These are phyloP conservation scores for Prostheceraeus crozeri DNA, from an alignment of 2,888 invertebrate species.

Conservation along the genomic window DNA sequence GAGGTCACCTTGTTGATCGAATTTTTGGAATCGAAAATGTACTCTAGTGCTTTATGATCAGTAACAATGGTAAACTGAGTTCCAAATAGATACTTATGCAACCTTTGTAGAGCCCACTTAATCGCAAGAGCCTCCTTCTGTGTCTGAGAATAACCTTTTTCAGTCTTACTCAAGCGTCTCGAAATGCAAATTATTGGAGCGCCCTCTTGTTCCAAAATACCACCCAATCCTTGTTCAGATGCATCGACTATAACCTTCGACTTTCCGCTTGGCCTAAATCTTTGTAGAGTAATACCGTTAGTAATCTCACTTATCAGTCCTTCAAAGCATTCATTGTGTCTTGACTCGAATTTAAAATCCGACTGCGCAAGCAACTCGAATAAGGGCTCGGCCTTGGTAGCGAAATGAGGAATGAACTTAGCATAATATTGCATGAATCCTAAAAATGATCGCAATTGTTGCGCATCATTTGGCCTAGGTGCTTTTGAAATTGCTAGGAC, in stretches of 20 bases:
- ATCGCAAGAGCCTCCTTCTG: slow-evolving; percentile 24
- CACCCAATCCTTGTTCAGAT: slow-evolving; percentile 11
- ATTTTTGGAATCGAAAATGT: slow-evolving; percentile 11
- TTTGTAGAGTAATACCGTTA: slow-evolving; percentile 3
- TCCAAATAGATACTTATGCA: slow-evolving; percentile 19
- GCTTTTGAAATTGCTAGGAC: slow-evolving; percentile 3
- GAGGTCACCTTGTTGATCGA: slow-evolving; percentile 12
- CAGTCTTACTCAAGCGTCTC: neutral
- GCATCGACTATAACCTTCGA: slow-evolving; percentile 12
- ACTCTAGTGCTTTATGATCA: slow-evolving; percentile 18
- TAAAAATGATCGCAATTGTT: neutral
- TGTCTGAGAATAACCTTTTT: slow-evolving; percentile 16
- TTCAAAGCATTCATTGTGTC: neutral
- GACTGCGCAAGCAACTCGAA: neutral
- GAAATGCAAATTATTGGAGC: slow-evolving; percentile 19
- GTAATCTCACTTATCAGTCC: slow-evolving; percentile 18
- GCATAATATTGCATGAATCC: slow-evolving; percentile 9
- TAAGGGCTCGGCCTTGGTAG: slow-evolving; percentile 11
- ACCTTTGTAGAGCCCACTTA: slow-evolving; percentile 15
- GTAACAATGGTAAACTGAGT: slow-evolving; percentile 19
- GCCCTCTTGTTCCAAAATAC: slow-evolving; percentile 27
- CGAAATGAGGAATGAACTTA: slow-evolving; percentile 20
- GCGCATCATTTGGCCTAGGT: neutral
- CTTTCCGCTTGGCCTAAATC: neutral
- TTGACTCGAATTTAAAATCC: neutral